A percentile compares a stretch with the other conserved stretches of the same genome.
These are phyloP conservation scores for Lingula anatina DNA, from an alignment of 2,888 invertebrate genomes.

Conservation along the genomic window DNA sequence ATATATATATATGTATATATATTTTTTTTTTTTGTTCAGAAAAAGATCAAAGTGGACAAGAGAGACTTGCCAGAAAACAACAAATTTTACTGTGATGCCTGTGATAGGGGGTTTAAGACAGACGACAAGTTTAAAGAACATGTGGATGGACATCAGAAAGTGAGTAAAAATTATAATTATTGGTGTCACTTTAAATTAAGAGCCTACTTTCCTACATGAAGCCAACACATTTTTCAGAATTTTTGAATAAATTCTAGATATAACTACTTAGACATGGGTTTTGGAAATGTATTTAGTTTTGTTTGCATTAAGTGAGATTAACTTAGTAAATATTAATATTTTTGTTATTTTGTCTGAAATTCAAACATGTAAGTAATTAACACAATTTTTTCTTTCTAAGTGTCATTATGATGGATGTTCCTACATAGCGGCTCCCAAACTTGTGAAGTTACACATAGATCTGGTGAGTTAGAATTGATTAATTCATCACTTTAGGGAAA, in stretches of 20 bases:
- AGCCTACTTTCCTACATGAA: too few species aligned
- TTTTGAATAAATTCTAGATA: too few species aligned
- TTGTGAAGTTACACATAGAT: conserved; percentile 74
- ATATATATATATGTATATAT: too few species aligned
- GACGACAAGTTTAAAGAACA: conserved; percentile 63
- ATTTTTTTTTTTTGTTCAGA: not conserved
- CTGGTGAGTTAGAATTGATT: too few species aligned
- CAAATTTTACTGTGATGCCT: conserved; percentile 61
- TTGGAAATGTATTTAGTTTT: too few species aligned
- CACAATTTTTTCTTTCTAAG: conserved; percentile 34
- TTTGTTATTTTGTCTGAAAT: too few species aligned
- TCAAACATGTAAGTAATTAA: too few species aligned
- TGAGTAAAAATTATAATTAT: conserved; percentile 8
- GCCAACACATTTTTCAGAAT: too few species aligned
- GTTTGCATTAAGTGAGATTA: too few species aligned
- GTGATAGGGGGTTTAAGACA: conserved; percentile 69
- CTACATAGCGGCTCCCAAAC: conserved; percentile 72
- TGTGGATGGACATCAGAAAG: conserved; percentile 66
- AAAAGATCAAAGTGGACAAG: conserved; percentile 19
- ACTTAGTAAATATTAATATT: too few species aligned
- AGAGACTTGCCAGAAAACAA: conserved; percentile 33
- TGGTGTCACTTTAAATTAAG: not conserved
- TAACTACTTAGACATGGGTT: conserved; percentile 5
- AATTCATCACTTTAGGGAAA: too few species aligned
- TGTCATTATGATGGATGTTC: conserved; percentile 78